Evolutionary conservation across 2,888 invertebrate species (phyloP), one percentile per base, ranked within the genome.

Genomic region (Agrilus biguttatus): DNA sequence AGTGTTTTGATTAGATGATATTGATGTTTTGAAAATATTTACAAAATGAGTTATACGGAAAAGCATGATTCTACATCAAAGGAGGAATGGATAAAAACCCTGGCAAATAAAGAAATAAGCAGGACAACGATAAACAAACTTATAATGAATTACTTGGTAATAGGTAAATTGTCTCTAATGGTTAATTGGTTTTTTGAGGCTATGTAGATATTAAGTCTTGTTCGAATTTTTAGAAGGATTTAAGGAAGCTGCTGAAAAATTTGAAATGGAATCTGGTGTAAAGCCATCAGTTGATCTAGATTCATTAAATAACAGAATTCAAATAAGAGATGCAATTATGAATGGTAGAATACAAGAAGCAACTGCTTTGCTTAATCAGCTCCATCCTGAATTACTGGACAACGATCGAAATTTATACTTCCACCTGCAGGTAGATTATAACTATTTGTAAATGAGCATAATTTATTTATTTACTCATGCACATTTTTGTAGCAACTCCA

Each of bases 71-170:
- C 61, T 42, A 61, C 68, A 47, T 64, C 77, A 51, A 77, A 78
- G 58, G 79, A 83, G 50, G 84, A 88, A 53, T 83, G 82, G 81
- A 72, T 83, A 54, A 77, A 75, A 48, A 75, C 78, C 59, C 67
- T 86, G 12, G 83, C 85, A 60, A 75, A 80, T 49, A 71, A 81
- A 51, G 87, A 88, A 55, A 81, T 92, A 53, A 89, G 89, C 43
- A 75, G 92, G 54, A 80, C 84, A 36, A 89, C 91, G 56, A 93
- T 97, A 88, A 96, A 97, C 67, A 87, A 89, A 66, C 74, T 97
- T 50, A 92, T 97, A 52, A 96, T 97, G 95, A 95, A 97, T 70
- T 97, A 97, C 68, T 75, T 97, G 58, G 92, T 96, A 36, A 95
- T 92, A 70, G 93, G 92, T 91, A 68, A 65, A 59, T 46, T 36